Evolutionary conservation across 2,888 invertebrate genomes (phyloP).

Genomic region (Cephus nigrinus): DNA sequence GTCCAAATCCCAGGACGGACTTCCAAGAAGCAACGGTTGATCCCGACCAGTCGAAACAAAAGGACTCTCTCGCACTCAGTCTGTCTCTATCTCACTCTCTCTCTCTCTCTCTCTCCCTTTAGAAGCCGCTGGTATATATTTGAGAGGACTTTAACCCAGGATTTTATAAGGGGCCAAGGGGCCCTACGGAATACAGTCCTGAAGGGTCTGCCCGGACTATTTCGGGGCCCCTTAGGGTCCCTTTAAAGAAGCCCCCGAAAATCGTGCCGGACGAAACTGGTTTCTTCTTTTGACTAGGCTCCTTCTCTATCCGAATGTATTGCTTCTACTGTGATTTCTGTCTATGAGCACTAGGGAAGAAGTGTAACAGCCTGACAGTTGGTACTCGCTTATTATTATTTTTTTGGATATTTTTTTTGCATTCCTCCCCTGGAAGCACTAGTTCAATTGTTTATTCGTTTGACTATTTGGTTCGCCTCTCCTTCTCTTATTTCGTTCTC

Average conservation of each 20-base stretch:
- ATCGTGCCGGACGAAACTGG: not conserved
- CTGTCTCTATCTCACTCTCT: not conserved
- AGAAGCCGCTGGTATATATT: not conserved
- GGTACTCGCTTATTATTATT: not conserved
- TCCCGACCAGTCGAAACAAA: not conserved
- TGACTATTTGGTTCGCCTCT: constrained; percentile 2
- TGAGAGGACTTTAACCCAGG: not conserved
- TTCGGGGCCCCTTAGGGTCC: not conserved
- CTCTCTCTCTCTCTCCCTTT: not conserved
- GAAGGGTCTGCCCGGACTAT: not conserved
- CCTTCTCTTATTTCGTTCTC: constrained; percentile 11
- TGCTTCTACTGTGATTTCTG: not conserved
- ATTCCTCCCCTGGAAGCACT: not conserved
- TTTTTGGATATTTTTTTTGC: not conserved
- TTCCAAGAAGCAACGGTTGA: not conserved
- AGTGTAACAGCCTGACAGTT: not conserved
- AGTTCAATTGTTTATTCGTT: not conserved
- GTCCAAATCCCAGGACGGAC: not conserved
- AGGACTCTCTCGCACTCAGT: not conserved
- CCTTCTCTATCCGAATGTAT: not conserved
- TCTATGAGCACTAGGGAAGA: not conserved
- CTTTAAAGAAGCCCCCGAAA: not conserved
- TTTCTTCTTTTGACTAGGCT: not conserved
- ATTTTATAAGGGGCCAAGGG: not conserved
- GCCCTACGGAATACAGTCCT: not conserved